Base-by-base conservation (phyloP, 2,113 vertebrate species). In the Ariopsis seemanni region DNA sequence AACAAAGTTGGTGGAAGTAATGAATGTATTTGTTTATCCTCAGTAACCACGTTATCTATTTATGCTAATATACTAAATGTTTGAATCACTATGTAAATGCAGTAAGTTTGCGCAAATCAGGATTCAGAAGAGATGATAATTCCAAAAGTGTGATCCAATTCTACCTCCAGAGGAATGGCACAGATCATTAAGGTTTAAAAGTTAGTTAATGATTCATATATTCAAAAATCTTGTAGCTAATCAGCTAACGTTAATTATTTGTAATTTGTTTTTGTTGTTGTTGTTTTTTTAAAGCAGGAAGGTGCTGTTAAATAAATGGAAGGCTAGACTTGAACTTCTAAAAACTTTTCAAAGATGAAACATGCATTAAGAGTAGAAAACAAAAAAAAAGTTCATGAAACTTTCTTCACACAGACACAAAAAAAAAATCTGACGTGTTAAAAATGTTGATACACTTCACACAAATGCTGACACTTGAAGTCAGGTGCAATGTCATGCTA, bases 401-500 rank as follows among this genome's bases (percentile, higher is more conserved):
- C 53, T 72, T 71, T 69, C 7, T 52, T 50, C 20, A 48, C 71
- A 75, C 30, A 10, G 0, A 27, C 12, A 34, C 4, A 57, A 22
- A 25, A 3, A 57, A 71, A 11, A 12, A 53, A 42, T 42, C 72
- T 48, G 34, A 63, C 12, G 25, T 82, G 55, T 25, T 82, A 22
- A 72, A 42, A 74, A 75, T 30, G 20, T 34, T 65, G 86, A 22
- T 15, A 75, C 10, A 42, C 42, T 63, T 83, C 69, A 83, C 86
- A 75, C 80, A 1, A 42, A 17, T 25, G 7, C 81, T 83, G 90
- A 91, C 87, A 87, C 62, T 92, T 88, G 4, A 18, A 20, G 48
- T 55, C 22, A 77, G 69, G 86, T 83, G 94, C 95, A 95, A 94
- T 94, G 93, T 93, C 94, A 92, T 93, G 93, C 93, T 96, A 96